These are phyloP conservation scores for Gastracanthus pulcherrimus DNA, from an alignment of 2,888 invertebrate genomes.

Conservation along the genomic window DNA sequence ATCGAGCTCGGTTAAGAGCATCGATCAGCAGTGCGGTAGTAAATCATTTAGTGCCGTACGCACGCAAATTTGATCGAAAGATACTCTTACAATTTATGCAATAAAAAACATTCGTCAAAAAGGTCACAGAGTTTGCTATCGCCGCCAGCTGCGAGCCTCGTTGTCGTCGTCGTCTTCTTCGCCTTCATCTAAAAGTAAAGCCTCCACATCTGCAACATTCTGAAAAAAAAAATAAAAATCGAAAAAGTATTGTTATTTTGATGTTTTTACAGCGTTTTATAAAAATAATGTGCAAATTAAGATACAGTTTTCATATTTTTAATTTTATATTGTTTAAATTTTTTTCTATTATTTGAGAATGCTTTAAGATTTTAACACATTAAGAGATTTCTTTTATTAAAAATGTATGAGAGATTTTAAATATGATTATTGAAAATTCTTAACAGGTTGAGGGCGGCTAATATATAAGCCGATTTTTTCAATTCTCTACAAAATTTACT, in stretches of 20 bases:
- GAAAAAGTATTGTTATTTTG: background rate
- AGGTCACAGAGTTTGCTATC: slow-evolving; percentile 81
- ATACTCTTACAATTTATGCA: slow-evolving; percentile 58
- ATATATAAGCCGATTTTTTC: no score
- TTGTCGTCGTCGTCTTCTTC: slow-evolving; percentile 92
- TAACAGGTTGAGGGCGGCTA: no score
- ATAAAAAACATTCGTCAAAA: slow-evolving; percentile 58
- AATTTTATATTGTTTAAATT: no score
- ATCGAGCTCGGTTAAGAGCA: slow-evolving; percentile 51
- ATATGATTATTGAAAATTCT: no score
- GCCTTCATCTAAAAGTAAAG: slow-evolving; percentile 87
- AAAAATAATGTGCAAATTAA: background rate
- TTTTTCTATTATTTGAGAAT: no score
- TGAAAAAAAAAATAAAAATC: slow-evolving; percentile 54
- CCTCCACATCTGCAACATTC: slow-evolving; percentile 79
- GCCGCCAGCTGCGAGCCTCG: slow-evolving; percentile 93
- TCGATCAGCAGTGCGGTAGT: slow-evolving; percentile 54
- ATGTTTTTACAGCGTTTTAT: no score
- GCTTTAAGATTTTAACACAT: no score
- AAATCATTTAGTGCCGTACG: slow-evolving; percentile 56
- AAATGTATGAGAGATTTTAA: no score
- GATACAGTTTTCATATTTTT: no score
- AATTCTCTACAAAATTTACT: no score
- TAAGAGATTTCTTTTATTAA: no score
- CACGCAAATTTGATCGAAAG: slow-evolving; percentile 60